Conservation (phyloP, 2,113 vertebrate species). For the Thinocorus orbignyianus region DNA sequence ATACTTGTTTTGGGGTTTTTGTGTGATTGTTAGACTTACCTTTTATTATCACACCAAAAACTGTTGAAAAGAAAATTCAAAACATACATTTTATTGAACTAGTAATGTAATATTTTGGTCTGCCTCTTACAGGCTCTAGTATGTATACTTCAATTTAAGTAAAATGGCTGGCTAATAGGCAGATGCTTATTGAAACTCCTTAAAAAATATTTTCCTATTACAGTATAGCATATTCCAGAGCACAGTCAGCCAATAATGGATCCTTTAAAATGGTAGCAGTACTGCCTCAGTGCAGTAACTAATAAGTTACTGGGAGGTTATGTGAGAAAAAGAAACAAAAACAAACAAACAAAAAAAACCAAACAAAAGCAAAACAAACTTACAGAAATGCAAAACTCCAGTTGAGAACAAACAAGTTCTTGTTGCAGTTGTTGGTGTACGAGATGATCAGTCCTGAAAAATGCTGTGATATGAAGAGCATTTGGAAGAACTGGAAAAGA, state of each 20-base stretch:
- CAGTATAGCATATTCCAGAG: background rate
- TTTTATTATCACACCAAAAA: background rate
- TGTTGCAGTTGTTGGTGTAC: background rate
- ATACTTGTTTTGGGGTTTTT: background rate
- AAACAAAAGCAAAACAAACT: background rate
- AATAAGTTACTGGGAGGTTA: background rate
- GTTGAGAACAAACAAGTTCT: background rate
- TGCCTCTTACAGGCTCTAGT: background rate
- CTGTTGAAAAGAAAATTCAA: background rate
- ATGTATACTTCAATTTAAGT: slow-evolving; percentile 24
- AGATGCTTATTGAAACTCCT: background rate
- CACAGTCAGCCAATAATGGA: background rate
- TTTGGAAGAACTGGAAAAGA: background rate
- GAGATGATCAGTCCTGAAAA: background rate
- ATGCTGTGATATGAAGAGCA: background rate
- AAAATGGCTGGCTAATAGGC: slow-evolving; percentile 13
- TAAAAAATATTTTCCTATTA: background rate
- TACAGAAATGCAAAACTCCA: background rate
- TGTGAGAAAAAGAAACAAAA: background rate
- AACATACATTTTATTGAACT: slow-evolving; percentile 24
- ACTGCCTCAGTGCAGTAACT: background rate
- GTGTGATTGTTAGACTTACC: slow-evolving; percentile 9
- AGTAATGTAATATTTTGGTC: slow-evolving; percentile 13
- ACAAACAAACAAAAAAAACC: too few species aligned
- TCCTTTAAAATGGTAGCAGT: background rate